These are phyloP conservation scores for Hesperophylax magnus DNA, from an alignment of 1,140 invertebrate genomes.

Conservation along the genomic window DNA sequence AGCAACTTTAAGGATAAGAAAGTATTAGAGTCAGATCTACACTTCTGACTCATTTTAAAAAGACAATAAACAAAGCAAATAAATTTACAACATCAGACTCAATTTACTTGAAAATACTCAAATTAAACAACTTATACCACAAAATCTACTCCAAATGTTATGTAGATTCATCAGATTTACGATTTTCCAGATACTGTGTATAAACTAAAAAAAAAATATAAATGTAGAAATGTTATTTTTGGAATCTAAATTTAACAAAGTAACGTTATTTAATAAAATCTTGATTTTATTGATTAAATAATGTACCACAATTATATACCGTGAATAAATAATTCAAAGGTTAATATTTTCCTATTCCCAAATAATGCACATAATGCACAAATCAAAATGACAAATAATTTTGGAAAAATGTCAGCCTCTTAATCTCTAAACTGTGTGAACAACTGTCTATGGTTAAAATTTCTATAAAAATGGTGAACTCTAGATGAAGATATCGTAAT, in stretches of 20 bases:
- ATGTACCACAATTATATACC: background rate
- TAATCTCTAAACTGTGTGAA: constrained; percentile 51
- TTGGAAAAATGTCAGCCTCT: constrained; percentile 47
- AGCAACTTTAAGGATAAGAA: no score
- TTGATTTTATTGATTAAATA: background rate
- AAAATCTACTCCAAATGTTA: no score
- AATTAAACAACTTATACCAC: no score
- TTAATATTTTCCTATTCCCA: background rate
- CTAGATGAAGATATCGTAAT: background rate
- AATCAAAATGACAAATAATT: background rate
- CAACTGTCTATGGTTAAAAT: constrained; percentile 40
- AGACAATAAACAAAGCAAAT: no score
- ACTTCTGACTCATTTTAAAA: no score
- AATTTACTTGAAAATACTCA: no score
- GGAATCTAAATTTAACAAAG: background rate
- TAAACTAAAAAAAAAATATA: no score
- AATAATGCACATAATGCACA: background rate
- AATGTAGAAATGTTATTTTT: background rate
- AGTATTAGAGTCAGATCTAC: no score
- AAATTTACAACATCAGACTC: no score
- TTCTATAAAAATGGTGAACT: constrained; percentile 37
- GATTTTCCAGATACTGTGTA: no score
- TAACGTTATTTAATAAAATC: background rate
- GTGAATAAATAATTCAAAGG: background rate
- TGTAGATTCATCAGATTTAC: no score